Conservation (phyloP, 2,797 vertebrate genomes). For the Tangara arthus region DNA sequence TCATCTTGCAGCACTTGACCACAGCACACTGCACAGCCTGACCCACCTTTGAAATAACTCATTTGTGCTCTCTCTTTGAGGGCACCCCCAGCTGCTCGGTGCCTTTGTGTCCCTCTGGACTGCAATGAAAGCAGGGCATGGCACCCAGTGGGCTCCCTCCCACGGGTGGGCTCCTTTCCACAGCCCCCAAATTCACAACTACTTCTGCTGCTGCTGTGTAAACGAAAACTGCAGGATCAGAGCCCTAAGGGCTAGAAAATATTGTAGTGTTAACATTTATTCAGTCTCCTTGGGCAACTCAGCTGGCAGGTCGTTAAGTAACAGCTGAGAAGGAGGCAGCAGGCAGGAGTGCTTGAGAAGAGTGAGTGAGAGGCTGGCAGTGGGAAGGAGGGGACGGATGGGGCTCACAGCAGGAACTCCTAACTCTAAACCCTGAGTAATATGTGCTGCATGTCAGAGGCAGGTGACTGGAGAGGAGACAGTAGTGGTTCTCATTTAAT, state of each 20-base stretch:
- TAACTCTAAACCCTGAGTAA: neutral
- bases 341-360: neutral
- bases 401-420: neutral
- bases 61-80: neutral
- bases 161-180: neutral
- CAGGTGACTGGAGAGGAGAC: rapidly evolving
- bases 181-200: neutral
- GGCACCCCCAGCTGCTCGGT: rapidly evolving
- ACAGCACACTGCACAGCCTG: neutral
- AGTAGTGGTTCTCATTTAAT: neutral
- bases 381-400: neutral
- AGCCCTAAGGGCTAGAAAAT: neutral
- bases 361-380: rapidly evolving
- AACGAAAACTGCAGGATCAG: neutral
- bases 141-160: neutral
- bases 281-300: neutral
- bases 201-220: neutral
- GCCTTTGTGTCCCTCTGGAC: neutral
- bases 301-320: neutral
- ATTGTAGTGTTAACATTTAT: neutral
- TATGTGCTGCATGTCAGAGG: neutral
- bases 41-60: neutral
- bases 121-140: neutral
- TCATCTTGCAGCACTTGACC: neutral
- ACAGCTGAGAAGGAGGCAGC: neutral